Evolutionary conservation across 2,888 invertebrate genomes (phyloP), one percentile per base, ranked within the genome.

Genomic region (Andrena camellia): DNA sequence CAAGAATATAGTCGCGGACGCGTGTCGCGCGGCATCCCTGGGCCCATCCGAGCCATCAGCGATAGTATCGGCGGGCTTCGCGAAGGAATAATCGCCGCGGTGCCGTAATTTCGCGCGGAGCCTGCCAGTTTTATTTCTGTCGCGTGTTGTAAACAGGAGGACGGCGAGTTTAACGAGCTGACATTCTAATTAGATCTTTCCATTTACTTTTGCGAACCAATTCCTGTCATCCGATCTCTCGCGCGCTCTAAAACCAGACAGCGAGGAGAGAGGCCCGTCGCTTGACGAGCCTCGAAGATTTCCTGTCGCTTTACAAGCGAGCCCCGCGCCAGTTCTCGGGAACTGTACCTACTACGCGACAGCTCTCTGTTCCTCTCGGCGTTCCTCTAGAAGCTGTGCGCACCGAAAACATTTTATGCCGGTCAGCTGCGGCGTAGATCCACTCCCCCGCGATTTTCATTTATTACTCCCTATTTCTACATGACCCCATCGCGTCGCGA

Each of bases 131-230:
- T 87, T 87, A 87, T 87, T 87, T 85, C 85, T 71, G 83, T 86
- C 86, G 64, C 57, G 54, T 52, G 72, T 79, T 78, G 78, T 79
- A 79, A 86, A 83, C 75, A 81, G 68, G 77, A 85, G 69, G 76
- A 81, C 71, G 75, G 69, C 81, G 76, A 75, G 78, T 81, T 87
- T 87, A 86, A 87, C 86, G 86, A 87, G 85, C 86, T 63, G 86
- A 83, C 81, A 81, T 85, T 83, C 83, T 85, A 86, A 87, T 87
- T 86, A 86, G 86, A 86, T 86, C 83, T 74, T 83, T 81, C 72
- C 83, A 81, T 85, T 87, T 68, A 81, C 76, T 85, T 86, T 86
- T 77, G 81, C 81, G 74, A 71, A 81, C 77, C 73, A 64, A 83
- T 82, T 76, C 78, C 63, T 70, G 84, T 70, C 86, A 86, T 64